phyloP scores from a whole-genome alignment of 2,113 vertebrate species.

The Tupaia tana region DNA sequence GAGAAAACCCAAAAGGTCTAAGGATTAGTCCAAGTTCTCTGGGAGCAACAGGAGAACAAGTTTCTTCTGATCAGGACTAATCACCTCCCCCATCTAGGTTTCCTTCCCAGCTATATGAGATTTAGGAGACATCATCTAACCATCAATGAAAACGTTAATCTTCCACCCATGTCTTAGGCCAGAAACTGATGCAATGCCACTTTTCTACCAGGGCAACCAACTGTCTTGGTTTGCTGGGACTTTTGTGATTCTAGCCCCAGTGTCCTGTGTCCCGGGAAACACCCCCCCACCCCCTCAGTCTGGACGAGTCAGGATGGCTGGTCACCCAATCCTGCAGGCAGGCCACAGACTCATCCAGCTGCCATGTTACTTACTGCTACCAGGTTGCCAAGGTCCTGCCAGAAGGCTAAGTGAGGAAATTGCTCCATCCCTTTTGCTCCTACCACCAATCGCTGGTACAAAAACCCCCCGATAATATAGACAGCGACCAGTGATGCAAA shows the following conservation, averaged over 20 bases:
- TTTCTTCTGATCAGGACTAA: background rate
- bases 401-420: conserved; percentile 96
- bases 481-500: conserved; percentile 89
- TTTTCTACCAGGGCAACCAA: background rate
- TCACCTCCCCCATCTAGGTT: background rate
- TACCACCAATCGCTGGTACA: conserved; percentile 95
- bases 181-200: background rate
- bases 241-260: background rate
- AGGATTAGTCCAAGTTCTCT: background rate
- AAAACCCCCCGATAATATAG: conserved; percentile 95
- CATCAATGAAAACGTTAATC: background rate
- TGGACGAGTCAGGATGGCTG: background rate
- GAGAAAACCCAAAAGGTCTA: background rate
- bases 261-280: background rate
- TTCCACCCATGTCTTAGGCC: background rate
- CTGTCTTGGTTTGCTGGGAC: background rate
- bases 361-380: conserved; percentile 90
- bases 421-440: conserved; percentile 98
- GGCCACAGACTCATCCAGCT: background rate
- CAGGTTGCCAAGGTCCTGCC: conserved; percentile 96
- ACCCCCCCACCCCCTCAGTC: background rate
- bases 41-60: background rate
- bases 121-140: background rate
- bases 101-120: background rate
- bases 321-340: background rate